Percentiles rank a stretch among this genome's conserved stretches.
phyloP scores from a whole-genome alignment of 2,113 vertebrate species.

The Pedetes capensis region DNA sequence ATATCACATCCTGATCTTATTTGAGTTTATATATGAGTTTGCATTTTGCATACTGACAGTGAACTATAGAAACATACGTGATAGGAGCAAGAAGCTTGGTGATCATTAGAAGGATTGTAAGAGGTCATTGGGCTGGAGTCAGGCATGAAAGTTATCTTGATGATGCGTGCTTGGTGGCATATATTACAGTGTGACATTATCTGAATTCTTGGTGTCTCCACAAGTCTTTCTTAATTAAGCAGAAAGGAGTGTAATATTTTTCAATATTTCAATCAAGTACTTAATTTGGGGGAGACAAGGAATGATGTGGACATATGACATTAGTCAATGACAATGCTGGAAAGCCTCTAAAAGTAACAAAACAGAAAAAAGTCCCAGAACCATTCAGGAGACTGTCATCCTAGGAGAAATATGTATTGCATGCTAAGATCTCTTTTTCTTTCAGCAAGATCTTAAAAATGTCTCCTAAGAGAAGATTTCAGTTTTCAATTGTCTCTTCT shows the following conservation, averaged over 20 bases:
- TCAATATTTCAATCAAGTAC: not conserved
- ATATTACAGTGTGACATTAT: not conserved
- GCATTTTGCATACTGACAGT: not conserved
- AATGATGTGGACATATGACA: not conserved
- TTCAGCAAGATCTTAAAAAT: conserved; percentile 60
- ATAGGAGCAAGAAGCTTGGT: not conserved
- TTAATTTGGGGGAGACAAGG: not conserved
- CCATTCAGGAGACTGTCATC: not conserved
- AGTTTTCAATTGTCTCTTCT: conserved; percentile 59
- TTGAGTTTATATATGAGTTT: not conserved
- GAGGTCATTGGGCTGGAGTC: not conserved
- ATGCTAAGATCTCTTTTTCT: conserved; percentile 25
- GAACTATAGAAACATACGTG: not conserved
- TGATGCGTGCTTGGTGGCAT: not conserved
- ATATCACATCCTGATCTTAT: not conserved
- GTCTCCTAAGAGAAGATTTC: conserved; percentile 56
- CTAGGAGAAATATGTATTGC: conserved; percentile 27
- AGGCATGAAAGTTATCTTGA: not conserved
- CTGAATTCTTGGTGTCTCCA: not conserved
- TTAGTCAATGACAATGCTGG: not conserved
- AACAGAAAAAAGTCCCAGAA: not conserved
- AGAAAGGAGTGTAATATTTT: not conserved
- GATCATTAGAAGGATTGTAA: not conserved
- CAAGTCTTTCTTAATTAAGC: not conserved
- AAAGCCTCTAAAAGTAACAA: not conserved